phyloP scores from a whole-genome alignment of 2,113 vertebrate genomes.

The Otis tarda region DNA sequence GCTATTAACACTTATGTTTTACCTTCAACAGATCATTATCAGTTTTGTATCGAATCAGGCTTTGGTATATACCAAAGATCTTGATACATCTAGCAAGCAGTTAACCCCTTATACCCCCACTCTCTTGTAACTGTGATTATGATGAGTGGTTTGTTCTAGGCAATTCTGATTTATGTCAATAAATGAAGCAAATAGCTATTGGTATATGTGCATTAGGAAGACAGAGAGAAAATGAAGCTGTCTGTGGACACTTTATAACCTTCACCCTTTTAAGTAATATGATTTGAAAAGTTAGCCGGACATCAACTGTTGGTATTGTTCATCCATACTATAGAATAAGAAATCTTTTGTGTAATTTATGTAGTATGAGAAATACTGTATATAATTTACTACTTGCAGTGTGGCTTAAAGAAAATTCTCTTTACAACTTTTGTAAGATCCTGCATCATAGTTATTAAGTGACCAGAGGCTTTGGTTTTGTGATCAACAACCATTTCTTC shows the following conservation, averaged over 20 bases:
- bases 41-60: constrained; percentile 31
- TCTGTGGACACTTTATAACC: constrained; percentile 3
- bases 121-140: constrained; percentile 48
- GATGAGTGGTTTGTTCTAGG: constrained; percentile 52
- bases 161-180: constrained; percentile 66
- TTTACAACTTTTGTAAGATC: background rate
- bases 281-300: constrained; percentile 56
- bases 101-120: constrained; percentile 60
- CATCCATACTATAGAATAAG: background rate
- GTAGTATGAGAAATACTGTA: constrained; percentile 26
- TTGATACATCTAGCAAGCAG: constrained; percentile 51
- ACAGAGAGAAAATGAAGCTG: background rate
- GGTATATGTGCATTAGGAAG: background rate
- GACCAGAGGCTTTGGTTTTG: background rate
- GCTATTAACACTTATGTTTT: constrained; percentile 68
- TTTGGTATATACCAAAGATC: constrained; percentile 35
- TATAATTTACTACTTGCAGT: constrained; percentile 9
- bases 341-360: constrained; percentile 32
- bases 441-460: background rate
- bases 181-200: constrained; percentile 60
- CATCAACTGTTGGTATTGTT: constrained; percentile 51
- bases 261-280: constrained; percentile 30
- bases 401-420: background rate
- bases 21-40: constrained; percentile 58
- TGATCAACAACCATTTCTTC: background rate